These are phyloP conservation scores for Amiota mariae DNA, from an alignment of 2,888 invertebrate species.

Conservation along the genomic window DNA sequence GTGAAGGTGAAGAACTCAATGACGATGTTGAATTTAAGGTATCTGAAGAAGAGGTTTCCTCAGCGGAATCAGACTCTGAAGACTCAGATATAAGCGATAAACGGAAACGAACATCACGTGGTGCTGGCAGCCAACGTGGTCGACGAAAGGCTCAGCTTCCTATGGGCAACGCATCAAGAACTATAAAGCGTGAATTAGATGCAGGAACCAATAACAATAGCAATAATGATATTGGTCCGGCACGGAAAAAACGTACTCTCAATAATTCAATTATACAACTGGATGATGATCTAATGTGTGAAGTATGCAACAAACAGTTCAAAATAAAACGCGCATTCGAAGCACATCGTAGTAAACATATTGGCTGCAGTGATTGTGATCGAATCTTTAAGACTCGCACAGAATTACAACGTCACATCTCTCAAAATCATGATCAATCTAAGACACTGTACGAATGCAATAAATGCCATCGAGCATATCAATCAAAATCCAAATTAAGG, in stretches of 20 bases:
- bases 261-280: slow-evolving; percentile 66
- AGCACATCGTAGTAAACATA: slow-evolving; percentile 72
- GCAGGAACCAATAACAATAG: slow-evolving; percentile 39
- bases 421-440: slow-evolving; percentile 43
- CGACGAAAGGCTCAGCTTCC: slow-evolving; percentile 35
- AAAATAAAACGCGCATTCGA: slow-evolving; percentile 73
- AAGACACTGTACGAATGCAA: slow-evolving; percentile 66
- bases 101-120: slow-evolving; percentile 52
- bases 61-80: slow-evolving; percentile 65
- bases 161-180: not conserved
- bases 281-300: slow-evolving; percentile 70
- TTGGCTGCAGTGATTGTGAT: slow-evolving; percentile 59
- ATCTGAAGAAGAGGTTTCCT: slow-evolving; percentile 66
- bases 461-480: slow-evolving; percentile 71
- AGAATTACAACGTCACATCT: slow-evolving; percentile 69
- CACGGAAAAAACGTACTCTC: slow-evolving; percentile 47
- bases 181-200: slow-evolving; percentile 9
- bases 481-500: slow-evolving; percentile 57
- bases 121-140: slow-evolving; percentile 52
- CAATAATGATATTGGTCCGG: slow-evolving; percentile 44
- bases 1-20: slow-evolving; percentile 65
- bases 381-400: slow-evolving; percentile 65
- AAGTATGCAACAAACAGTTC: slow-evolving; percentile 73
- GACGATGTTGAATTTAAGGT: slow-evolving; percentile 72
- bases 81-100: slow-evolving; percentile 64